Evolutionary conservation across 2,113 vertebrate genomes (phyloP), one percentile per base, ranked within the genome.

Genomic region (Prolemur simus): DNA sequence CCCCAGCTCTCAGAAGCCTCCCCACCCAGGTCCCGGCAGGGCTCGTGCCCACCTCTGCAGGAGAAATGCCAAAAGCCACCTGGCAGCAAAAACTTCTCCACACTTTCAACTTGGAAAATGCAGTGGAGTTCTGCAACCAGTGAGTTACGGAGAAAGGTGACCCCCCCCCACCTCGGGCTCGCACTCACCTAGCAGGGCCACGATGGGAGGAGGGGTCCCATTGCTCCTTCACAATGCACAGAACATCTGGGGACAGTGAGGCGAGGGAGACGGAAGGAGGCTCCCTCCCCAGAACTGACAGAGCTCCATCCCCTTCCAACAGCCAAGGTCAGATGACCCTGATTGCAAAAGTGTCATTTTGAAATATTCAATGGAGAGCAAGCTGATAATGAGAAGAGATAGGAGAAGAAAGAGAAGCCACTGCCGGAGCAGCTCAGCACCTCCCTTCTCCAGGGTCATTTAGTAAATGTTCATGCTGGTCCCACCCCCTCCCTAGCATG

Each of bases 341-440:
- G 42, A 90, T 13, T 92, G 76, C 94, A 87, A 84, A 94, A 90
- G 95, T 73, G 83, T 95, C 85, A 64, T 87, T 95, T 92, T 68
- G 91, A 95, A 95, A 86, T 77, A 77, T 32, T 86, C 49, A 63
- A 5, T 64, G 56, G 64, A 64, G 37, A 93, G 18, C 23, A 7
- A 87, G 68, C 34, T 14, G 77, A 32, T 29, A 37, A 71, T 21
- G 18, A 34, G 42, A 69, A 42, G 86, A 85, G 81, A 76, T 3
- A 12, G 0, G 63, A 54, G 25, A 74, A 71, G 10, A 18, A 25
- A 52, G 47, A 20, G 76, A 74, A 89, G 87, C 29, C 27, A 0
- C 60, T 11, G 17, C 14, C 34, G 0, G 18, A 8, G 4, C 47
- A 12, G 5, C 42, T 82, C 52, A 2, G 32, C 11, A 0, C 27